Conservation (phyloP, 2,888 invertebrate species). For the Temnothorax rugatulus region DNA sequence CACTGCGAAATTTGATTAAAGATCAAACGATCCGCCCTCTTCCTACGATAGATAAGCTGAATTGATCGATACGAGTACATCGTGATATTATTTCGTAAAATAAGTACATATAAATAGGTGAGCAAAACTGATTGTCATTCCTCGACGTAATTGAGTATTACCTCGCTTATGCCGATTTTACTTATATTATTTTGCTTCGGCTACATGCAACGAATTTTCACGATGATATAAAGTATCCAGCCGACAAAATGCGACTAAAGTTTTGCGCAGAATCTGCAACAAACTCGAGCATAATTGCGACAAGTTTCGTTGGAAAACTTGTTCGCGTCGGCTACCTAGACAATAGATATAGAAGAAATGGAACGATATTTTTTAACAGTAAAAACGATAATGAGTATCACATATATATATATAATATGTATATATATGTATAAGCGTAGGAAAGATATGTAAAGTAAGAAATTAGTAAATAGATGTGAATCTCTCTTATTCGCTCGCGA, state of each 20-base stretch:
- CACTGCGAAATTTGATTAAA: constrained; percentile 53
- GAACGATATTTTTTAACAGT: constrained; percentile 41
- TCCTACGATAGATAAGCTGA: constrained; percentile 42
- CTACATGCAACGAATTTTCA: constrained; percentile 43
- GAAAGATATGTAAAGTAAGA: constrained; percentile 53
- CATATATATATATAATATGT: constrained; percentile 17
- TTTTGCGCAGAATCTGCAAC: constrained; percentile 23
- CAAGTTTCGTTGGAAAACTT: constrained; percentile 1
- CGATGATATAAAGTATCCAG: constrained; percentile 29
- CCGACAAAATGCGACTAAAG: constrained; percentile 13
- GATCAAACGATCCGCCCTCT: constrained; percentile 36
- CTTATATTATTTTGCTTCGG: constrained; percentile 36
- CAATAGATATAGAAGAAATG: constrained; percentile 44
- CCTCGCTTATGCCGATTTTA: constrained; percentile 47
- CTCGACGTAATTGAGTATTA: constrained; percentile 53
- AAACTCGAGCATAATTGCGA: constrained; percentile 12
- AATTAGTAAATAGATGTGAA: constrained; percentile 52
- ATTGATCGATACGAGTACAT: constrained; percentile 49
- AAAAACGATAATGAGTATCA: constrained; percentile 54
- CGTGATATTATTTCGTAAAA: constrained; percentile 52
- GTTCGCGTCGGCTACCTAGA: background rate
- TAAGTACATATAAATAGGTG: constrained; percentile 63
- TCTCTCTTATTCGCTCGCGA: constrained; percentile 16
- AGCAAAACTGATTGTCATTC: constrained; percentile 81
- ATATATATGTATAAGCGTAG: constrained; percentile 42